phyloP scores from a whole-genome alignment of 2,113 vertebrate genomes.

The Coregonus clupeaformis region DNA sequence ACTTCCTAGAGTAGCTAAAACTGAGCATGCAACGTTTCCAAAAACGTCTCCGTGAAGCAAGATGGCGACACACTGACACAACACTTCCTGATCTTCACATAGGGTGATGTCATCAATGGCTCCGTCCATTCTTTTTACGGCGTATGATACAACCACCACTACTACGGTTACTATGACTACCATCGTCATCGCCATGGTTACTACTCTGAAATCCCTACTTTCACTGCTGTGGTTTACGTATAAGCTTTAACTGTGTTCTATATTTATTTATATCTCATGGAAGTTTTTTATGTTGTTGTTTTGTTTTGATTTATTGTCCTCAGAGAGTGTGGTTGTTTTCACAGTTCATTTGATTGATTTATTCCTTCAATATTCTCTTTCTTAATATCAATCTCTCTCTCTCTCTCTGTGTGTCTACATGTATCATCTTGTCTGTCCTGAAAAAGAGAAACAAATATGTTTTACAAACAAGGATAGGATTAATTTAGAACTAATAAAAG shows the following conservation, averaged over 20 bases:
- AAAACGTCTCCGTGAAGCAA: too few relatives aligned
- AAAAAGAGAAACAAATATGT: conserved; percentile 46
- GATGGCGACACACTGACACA: too few relatives aligned
- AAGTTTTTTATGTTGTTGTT: too few relatives aligned
- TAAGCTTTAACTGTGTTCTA: conserved; percentile 44
- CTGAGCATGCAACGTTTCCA: too few relatives aligned
- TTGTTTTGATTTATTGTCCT: not conserved
- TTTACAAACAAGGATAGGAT: conserved; percentile 53
- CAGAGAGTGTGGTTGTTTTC: conserved; percentile 3
- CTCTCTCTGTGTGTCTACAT: conserved; percentile 52
- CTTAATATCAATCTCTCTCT: not conserved
- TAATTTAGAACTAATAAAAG: conserved; percentile 60
- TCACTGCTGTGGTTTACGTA: conserved; percentile 39
- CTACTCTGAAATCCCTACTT: conserved; percentile 37
- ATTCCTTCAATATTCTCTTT: not conserved
- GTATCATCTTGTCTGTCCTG: conserved; percentile 65
- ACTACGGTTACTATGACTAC: conserved; percentile 43
- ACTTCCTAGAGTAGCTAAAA: too few relatives aligned
- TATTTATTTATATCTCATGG: not conserved
- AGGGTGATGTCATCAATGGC: too few relatives aligned
- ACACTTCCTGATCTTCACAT: too few relatives aligned
- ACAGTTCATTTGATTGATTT: conserved; percentile 19
- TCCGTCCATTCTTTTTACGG: too few relatives aligned
- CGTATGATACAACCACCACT: not conserved
- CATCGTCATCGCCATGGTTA: conserved; percentile 37